These are phyloP conservation scores for Tachycineta bicolor DNA, from an alignment of 2,113 vertebrate genomes.

Conservation along the genomic window DNA sequence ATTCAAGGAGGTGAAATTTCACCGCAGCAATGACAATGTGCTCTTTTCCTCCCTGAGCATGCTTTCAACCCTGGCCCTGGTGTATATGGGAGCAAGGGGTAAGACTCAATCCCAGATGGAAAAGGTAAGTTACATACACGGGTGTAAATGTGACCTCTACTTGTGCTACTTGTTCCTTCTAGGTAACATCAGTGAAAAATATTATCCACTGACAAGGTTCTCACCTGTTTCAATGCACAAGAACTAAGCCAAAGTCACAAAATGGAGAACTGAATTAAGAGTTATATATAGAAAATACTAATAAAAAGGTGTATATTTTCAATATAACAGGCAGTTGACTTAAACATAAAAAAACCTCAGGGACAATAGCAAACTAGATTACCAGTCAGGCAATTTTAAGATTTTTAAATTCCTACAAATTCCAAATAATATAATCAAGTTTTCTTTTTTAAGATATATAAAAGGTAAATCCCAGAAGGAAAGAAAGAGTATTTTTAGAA, in stretches of 20 bases:
- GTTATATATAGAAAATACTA: neutral
- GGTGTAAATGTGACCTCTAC: neutral
- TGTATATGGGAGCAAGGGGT: conserved; percentile 81
- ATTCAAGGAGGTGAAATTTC: conserved; percentile 74
- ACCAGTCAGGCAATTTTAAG: neutral
- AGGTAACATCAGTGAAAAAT: neutral
- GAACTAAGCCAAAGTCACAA: neutral
- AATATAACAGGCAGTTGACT: neutral
- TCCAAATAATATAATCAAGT: neutral
- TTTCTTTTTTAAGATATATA: neutral
- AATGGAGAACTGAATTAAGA: neutral
- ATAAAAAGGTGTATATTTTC: neutral
- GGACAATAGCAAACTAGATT: neutral
- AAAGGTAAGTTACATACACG: conserved; percentile 72
- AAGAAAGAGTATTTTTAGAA: neutral
- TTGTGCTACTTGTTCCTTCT: neutral
- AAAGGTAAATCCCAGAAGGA: neutral
- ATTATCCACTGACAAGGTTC: neutral
- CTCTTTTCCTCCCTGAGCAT: conserved; percentile 86
- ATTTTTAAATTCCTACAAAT: neutral
- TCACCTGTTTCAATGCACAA: neutral
- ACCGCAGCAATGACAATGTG: conserved; percentile 68
- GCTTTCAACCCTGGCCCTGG: conserved; percentile 81
- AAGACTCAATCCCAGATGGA: conserved; percentile 82
- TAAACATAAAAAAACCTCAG: neutral